A percentile compares a stretch with the other conserved stretches of the same genome.
phyloP scores from a whole-genome alignment of 92 coral and sea anemone genomes.

The Siderastrea radians region DNA sequence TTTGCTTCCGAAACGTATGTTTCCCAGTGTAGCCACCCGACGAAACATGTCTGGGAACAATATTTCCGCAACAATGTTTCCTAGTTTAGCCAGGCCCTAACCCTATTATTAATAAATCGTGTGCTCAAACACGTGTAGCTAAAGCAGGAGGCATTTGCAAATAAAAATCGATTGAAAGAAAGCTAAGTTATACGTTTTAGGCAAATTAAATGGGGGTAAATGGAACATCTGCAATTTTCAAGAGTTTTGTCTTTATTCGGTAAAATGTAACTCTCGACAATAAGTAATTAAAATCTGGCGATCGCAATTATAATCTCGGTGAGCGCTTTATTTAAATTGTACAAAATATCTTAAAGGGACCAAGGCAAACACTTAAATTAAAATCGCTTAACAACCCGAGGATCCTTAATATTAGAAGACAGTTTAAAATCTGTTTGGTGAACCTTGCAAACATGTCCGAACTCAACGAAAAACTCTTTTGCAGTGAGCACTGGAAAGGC shows the following conservation, averaged over 20 bases:
- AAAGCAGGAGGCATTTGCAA: no score
- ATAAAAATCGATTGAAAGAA: no score
- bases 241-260: background rate
- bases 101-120: no score
- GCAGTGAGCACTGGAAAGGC: slow-evolving; percentile 11
- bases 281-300: background rate
- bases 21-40: no score
- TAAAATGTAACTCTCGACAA: background rate
- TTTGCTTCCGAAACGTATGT: no score
- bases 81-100: no score
- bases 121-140: no score
- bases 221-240: background rate
- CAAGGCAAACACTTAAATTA: background rate
- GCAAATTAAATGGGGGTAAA: background rate
- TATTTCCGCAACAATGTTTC: no score
- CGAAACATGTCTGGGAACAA: no score
- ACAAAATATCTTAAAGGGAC: background rate
- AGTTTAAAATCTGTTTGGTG: background rate
- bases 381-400: background rate
- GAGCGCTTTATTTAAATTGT: background rate
- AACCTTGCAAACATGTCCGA: background rate
- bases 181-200: no score
- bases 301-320: background rate
- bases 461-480: background rate
- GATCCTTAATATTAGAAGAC: background rate